Evolutionary conservation across 2,113 vertebrate genomes (phyloP).

Genomic region (Pteropus alecto): DNA sequence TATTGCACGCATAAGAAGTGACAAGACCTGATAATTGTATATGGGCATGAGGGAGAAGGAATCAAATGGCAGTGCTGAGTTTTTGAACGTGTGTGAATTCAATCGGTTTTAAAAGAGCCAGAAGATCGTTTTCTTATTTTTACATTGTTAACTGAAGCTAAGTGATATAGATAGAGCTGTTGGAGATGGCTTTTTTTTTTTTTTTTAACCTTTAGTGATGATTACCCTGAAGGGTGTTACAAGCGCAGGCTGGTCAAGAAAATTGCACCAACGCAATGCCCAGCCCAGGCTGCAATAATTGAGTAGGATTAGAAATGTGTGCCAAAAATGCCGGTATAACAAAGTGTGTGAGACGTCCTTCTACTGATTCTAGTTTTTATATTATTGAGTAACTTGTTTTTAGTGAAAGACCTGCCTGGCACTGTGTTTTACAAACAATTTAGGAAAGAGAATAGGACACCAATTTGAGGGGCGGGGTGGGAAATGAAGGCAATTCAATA

Average conservation of each 20-base stretch:
- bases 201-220: not conserved
- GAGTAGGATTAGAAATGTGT: not conserved
- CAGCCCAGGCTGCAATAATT: not conserved
- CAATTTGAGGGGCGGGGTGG: slow-evolving; percentile 56
- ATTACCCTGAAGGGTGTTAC: not conserved
- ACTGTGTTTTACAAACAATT: slow-evolving; percentile 58
- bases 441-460: not conserved
- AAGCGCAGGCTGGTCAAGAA: not conserved
- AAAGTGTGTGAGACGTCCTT: not conserved
- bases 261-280: not conserved
- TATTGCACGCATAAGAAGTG: not conserved
- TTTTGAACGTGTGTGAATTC: not conserved
- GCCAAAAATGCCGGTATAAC: not conserved
- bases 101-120: not conserved
- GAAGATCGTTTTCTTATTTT: not conserved
- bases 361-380: not conserved
- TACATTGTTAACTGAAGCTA: not conserved
- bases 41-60: not conserved
- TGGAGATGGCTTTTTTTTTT: not conserved
- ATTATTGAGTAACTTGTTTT: not conserved
- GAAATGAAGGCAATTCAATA: slow-evolving; percentile 56
- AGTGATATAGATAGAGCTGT: not conserved
- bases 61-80: not conserved
- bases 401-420: slow-evolving; percentile 56
- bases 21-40: not conserved